Percentiles rank a stretch among this genome's conserved stretches.
Evolutionary conservation across 2,888 invertebrate genomes (phyloP).

Genomic region (Alsophila aescularia): DNA sequence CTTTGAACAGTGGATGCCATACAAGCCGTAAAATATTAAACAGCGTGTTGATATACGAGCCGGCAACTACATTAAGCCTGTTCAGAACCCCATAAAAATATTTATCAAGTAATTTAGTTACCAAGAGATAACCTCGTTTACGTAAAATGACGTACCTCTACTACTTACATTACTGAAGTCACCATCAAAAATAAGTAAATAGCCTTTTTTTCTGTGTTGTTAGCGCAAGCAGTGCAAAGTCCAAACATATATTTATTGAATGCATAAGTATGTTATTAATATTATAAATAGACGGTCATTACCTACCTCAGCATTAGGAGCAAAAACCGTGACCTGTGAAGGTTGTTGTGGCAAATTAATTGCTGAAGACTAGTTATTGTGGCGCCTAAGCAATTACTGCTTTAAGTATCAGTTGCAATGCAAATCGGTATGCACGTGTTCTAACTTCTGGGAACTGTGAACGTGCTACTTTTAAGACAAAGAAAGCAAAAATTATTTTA

Average conservation of each 20-base stretch:
- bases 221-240: constrained; percentile 28
- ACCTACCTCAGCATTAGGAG: constrained; percentile 10
- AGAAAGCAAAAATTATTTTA: background rate
- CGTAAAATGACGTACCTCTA: constrained; percentile 41
- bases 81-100: constrained; percentile 25
- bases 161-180: constrained; percentile 16
- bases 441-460: constrained; percentile 4
- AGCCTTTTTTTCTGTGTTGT: constrained; percentile 32
- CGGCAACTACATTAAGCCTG: background rate
- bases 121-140: constrained; percentile 44
- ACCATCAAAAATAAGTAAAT: constrained; percentile 39
- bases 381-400: constrained; percentile 12
- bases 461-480: background rate
- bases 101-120: constrained; percentile 36
- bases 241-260: constrained; percentile 24
- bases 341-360: constrained; percentile 20
- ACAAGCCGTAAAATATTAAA: constrained; percentile 3
- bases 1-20: constrained; percentile 8
- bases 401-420: constrained; percentile 4
- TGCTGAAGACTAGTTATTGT: constrained; percentile 6
- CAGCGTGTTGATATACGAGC: constrained; percentile 8
- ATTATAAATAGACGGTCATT: constrained; percentile 15
- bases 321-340: constrained; percentile 23
- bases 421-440: constrained; percentile 11
- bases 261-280: constrained; percentile 12